These are phyloP conservation scores for Triplophysa yarkandensis DNA, from an alignment of 2,797 vertebrate genomes.

Conservation along the genomic window DNA sequence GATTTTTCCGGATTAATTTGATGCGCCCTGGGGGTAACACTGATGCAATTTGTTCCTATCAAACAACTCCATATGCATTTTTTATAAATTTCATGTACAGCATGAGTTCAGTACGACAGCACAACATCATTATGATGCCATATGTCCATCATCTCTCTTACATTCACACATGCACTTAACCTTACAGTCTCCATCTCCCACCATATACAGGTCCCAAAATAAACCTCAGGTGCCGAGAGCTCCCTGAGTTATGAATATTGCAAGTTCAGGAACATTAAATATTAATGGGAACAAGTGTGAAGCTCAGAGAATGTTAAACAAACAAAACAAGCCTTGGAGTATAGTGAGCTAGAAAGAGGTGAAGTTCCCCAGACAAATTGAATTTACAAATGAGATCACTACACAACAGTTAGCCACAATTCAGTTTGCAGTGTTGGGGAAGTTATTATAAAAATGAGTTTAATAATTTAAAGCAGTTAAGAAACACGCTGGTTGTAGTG, in stretches of 20 bases:
- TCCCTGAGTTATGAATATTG: constrained; percentile 76
- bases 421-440: constrained; percentile 1
- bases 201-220: constrained; percentile 73
- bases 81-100: constrained; percentile 8
- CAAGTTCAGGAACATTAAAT: constrained; percentile 73
- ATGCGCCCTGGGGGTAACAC: neutral
- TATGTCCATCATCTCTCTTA: constrained; percentile 39
- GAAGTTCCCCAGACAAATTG: neutral
- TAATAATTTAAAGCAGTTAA: neutral
- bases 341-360: neutral
- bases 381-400: constrained; percentile 6
- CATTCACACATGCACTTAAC: constrained; percentile 28
- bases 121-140: constrained; percentile 34
- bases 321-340: constrained; percentile 58
- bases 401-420: neutral
- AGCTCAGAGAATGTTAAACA: constrained; percentile 66
- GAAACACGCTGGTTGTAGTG: no score
- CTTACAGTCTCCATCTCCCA: constrained; percentile 44
- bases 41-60: neutral
- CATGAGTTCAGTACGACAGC: constrained; percentile 18
- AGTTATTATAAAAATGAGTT: neutral
- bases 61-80: constrained; percentile 31
- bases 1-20: neutral
- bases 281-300: constrained; percentile 81
- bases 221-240: constrained; percentile 66